Evolutionary conservation across 2,113 vertebrate species (phyloP).

Genomic region (Stictonetta naevosa): DNA sequence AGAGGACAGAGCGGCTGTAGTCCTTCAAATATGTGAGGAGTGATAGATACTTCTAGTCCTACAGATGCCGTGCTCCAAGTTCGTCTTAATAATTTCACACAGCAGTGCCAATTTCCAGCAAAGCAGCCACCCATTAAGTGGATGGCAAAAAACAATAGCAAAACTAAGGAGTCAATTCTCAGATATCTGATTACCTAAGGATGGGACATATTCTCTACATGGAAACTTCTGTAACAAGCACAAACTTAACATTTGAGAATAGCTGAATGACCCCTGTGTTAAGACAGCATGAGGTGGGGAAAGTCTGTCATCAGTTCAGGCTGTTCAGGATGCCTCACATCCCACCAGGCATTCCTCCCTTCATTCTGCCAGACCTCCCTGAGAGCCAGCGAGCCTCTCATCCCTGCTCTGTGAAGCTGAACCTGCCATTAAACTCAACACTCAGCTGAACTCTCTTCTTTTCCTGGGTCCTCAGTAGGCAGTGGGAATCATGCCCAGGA

Average conservation of each 20-base stretch:
- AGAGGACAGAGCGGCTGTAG: not conserved
- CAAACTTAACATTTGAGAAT: not conserved
- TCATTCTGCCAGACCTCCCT: not conserved
- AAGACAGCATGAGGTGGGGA: not conserved
- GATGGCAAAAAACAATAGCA: not conserved
- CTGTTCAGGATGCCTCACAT: not conserved
- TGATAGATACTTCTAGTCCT: not conserved
- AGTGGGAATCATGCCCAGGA: not conserved
- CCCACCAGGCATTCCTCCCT: not conserved
- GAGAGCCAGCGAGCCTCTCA: not conserved
- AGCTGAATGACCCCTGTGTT: not conserved
- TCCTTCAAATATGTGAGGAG: not conserved
- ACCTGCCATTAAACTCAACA: not conserved
- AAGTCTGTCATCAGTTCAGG: not conserved
- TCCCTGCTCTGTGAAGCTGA: not conserved
- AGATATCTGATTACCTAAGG: not conserved
- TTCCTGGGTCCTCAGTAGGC: not conserved
- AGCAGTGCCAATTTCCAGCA: not conserved
- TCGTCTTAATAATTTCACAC: not conserved
- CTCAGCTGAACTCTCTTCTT: not conserved
- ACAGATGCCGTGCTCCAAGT: not conserved
- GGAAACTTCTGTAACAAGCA: not conserved
- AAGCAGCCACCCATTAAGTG: not conserved
- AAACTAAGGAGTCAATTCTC: not conserved
- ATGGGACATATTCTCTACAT: not conserved